These are phyloP conservation scores for Chrysoperla carnea DNA, from an alignment of 1,140 invertebrate genomes.

Conservation along the genomic window DNA sequence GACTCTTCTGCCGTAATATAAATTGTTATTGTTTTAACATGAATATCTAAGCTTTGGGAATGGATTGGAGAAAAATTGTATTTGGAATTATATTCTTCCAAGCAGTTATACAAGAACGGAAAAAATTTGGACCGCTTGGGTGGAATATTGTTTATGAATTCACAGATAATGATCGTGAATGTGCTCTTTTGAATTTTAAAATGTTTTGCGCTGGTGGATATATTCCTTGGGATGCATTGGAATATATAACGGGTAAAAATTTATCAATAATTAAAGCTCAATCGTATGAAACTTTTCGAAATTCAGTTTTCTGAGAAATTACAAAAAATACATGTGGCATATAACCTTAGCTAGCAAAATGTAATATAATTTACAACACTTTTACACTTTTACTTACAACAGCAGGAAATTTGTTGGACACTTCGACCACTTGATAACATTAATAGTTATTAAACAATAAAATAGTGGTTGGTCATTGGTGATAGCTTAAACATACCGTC, in stretches of 20 bases:
- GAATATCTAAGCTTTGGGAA: conserved; percentile 34
- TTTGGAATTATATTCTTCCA: conserved; percentile 72
- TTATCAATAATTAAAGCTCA: not conserved
- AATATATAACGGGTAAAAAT: conserved; percentile 53
- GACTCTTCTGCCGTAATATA: too few relatives aligned
- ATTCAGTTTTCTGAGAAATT: not conserved
- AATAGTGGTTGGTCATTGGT: too few relatives aligned
- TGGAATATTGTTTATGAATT: conserved; percentile 88
- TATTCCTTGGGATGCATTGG: conserved; percentile 76
- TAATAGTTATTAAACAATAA: too few relatives aligned
- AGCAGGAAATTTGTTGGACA: too few relatives aligned
- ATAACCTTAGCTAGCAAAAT: too few relatives aligned
- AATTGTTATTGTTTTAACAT: not conserved
- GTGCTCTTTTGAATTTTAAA: conserved; percentile 66
- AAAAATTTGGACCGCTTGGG: conserved; percentile 77
- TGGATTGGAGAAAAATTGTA: conserved; percentile 57
- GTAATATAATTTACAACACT: too few relatives aligned
- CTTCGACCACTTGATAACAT: too few relatives aligned
- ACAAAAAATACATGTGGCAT: too few relatives aligned
- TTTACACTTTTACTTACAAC: too few relatives aligned
- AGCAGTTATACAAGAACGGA: conserved; percentile 70
- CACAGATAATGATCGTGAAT: conserved; percentile 74
- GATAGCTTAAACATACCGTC: too few relatives aligned
- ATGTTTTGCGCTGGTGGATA: conserved; percentile 53
- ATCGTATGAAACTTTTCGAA: not conserved